phyloP scores from a whole-genome alignment of 2,797 vertebrate genomes.

The Aldrovandia affinis region DNA sequence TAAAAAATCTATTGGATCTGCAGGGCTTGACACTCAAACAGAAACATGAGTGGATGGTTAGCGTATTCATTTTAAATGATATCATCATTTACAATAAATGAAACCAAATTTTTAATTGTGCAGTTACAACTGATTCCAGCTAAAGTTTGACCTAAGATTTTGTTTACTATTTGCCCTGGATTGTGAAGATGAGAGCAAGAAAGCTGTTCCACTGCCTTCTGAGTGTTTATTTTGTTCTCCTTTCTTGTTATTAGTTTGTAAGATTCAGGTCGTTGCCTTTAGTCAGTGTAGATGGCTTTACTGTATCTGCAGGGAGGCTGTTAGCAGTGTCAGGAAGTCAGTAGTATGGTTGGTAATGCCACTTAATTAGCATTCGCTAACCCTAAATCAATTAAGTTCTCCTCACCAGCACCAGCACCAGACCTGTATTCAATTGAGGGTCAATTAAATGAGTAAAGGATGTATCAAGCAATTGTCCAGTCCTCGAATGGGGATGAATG shows the following conservation, averaged over 20 bases:
- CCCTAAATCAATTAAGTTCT: slow-evolving; percentile 15
- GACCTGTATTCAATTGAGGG: slow-evolving; percentile 14
- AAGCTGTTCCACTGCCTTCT: not conserved
- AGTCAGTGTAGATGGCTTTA: not conserved
- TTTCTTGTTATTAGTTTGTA: no score
- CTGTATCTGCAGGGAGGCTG: not conserved
- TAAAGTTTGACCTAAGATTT: not conserved
- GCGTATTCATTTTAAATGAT: no score
- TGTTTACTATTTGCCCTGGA: not conserved
- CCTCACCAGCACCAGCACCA: slow-evolving; percentile 2
- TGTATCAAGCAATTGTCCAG: not conserved
- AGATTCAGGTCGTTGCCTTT: no score
- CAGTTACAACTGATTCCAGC: not conserved
- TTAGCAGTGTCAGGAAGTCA: not conserved
- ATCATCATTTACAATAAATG: no score
- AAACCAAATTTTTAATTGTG: no score
- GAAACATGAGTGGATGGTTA: no score
- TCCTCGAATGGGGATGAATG: not conserved
- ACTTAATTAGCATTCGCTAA: not conserved
- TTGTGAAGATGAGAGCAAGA: not conserved
- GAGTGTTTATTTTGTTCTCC: not conserved
- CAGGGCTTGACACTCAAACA: no score
- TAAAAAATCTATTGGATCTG: no score
- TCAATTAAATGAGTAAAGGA: slow-evolving; percentile 5
- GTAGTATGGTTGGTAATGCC: not conserved